These are phyloP conservation scores for Zaprionus davidi DNA, from an alignment of 1,140 invertebrate genomes.

Conservation along the genomic window DNA sequence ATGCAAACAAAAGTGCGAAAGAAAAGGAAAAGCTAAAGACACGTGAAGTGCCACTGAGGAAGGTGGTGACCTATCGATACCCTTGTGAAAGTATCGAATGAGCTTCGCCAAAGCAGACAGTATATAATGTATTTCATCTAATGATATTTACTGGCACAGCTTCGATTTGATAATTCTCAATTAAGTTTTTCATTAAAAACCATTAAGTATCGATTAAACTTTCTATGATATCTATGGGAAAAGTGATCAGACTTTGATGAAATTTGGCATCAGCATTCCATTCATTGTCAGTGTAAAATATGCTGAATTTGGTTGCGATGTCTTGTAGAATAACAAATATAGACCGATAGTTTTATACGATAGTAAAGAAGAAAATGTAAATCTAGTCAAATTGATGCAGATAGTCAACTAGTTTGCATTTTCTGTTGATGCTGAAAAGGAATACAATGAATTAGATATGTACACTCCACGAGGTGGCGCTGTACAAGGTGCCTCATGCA, in stretches of 20 bases:
- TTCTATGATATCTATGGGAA: not conserved
- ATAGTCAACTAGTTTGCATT: not conserved
- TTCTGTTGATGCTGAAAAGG: not conserved
- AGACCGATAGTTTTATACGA: not conserved
- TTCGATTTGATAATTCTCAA: not conserved
- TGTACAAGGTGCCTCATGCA: not conserved
- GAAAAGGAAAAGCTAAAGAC: constrained; percentile 39
- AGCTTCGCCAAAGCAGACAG: no score
- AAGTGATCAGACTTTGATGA: not conserved
- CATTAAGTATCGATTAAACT: not conserved
- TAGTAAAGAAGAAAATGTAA: no score
- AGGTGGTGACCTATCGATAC: not conserved
- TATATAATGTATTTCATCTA: no score
- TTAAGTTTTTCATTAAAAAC: not conserved
- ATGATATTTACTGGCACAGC: not conserved
- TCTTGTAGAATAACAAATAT: not conserved
- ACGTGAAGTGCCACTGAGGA: constrained; percentile 12
- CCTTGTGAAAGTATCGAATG: not conserved
- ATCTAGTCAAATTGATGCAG: not conserved
- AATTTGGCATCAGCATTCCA: not conserved
- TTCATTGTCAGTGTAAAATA: not conserved
- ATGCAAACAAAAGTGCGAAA: constrained; percentile 31
- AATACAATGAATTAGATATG: no score
- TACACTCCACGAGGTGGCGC: not conserved
- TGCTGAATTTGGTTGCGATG: not conserved